Base-by-base conservation (phyloP, 1,140 invertebrate species). In the Lycorma delicatula region DNA sequence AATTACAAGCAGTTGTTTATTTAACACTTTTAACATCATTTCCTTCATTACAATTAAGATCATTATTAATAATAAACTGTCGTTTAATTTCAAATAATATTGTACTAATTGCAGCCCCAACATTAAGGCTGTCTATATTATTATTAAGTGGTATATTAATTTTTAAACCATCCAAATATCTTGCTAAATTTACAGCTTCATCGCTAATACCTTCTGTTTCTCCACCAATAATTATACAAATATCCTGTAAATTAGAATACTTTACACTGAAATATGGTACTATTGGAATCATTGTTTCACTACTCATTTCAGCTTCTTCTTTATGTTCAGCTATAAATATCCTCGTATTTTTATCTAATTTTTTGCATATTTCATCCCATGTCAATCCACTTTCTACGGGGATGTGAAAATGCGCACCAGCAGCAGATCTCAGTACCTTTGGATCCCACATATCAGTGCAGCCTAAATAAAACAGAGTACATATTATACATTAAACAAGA, bases 381-480 rank as follows among this genome's bases (percentile, higher is more conserved):
- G 73, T 71, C 34, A 84, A 60, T 62, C 82, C 78, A 36, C 72
- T 72, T 11, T 73, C 54, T 59, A 95, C 81, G 27, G 84, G 80
- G 12, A 92, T 56, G 31, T 82, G 79, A 68, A 95, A 96, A 71
- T 95, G 91, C 20, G 86, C 84, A 12, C 93, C 93, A 59, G 82
- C 78, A 13, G 81, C 87, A 64, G 84, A 81, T 68, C 91, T 74
- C 12, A 94, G 67, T 2, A 94, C 91, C 79, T 96, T 96, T 1
- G 80, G 70, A 58, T 93, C 86, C 91, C 91, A 96, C 5, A 87
- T 69, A 75, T 95, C 87, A 20, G 86, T 85, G 75, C 91, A 95
- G 41, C 91, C 89, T 91, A 63, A 44, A 77, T 74, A 50, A 47
- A 54, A 34, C 13, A 20, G 1, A n/a, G n/a, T n/a, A 48, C 12